Conservation (phyloP, 2,888 invertebrate genomes). For the Hesperia comma region DNA sequence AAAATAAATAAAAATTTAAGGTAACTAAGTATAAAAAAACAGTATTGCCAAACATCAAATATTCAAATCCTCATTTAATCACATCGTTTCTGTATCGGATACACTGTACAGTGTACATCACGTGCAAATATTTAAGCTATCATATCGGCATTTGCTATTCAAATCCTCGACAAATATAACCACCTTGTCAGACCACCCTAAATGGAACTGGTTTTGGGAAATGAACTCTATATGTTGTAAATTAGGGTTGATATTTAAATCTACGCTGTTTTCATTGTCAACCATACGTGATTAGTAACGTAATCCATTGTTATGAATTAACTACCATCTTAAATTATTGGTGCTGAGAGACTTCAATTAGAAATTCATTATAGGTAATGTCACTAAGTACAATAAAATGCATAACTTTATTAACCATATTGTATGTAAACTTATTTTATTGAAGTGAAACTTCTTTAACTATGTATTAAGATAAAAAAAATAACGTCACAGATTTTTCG, state of each 20-base stretch:
- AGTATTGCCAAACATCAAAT: neutral
- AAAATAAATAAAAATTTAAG: no score
- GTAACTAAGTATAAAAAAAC: no score
- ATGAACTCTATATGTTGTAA: neutral
- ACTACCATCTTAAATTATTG: slow-evolving; percentile 11
- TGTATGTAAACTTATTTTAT: no score
- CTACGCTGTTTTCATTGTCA: neutral
- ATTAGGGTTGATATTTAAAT: neutral
- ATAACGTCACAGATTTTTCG: no score
- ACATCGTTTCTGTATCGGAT: slow-evolving; percentile 19
- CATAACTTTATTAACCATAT: no score
- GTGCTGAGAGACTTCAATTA: neutral
- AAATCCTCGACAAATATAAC: slow-evolving; percentile 58
- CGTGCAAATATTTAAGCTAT: slow-evolving; percentile 62
- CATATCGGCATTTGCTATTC: slow-evolving; percentile 64
- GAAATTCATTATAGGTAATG: no score
- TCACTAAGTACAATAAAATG: no score
- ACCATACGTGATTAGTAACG: slow-evolving; percentile 18
- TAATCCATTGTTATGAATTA: slow-evolving; percentile 20
- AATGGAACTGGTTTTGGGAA: neutral
- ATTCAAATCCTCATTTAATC: slow-evolving; percentile 27
- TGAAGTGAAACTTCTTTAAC: no score
- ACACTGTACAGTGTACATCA: slow-evolving; percentile 21
- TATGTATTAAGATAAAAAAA: no score
- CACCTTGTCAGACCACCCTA: slow-evolving; percentile 25